These are phyloP conservation scores for Entelurus aequoreus DNA, from an alignment of 2,113 vertebrate genomes.

Conservation along the genomic window DNA sequence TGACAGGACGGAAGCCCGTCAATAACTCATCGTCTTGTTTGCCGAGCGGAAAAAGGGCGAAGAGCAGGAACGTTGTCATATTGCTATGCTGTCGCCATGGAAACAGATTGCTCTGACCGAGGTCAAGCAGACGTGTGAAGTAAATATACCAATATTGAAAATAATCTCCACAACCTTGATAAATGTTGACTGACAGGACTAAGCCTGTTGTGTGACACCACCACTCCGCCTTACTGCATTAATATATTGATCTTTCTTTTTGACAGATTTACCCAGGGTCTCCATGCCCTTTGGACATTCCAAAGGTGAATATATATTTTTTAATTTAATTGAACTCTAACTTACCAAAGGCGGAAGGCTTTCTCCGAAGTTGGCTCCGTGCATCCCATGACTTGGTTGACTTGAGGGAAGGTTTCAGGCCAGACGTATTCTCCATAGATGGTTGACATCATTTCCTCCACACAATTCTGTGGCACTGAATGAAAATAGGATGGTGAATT, in stretches of 20 bases:
- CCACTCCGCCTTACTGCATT: too few species aligned
- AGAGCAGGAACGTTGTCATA: slow-evolving; percentile 11
- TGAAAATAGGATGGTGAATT: background rate
- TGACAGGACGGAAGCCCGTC: slow-evolving; percentile 1
- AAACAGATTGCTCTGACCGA: slow-evolving; percentile 22
- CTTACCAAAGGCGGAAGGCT: slow-evolving; percentile 65
- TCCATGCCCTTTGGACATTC: too few species aligned
- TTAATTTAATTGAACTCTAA: background rate
- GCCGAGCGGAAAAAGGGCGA: slow-evolving; percentile 5
- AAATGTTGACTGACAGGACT: background rate
- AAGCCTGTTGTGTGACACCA: background rate
- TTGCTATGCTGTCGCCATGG: slow-evolving; percentile 24
- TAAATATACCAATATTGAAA: slow-evolving; percentile 7
- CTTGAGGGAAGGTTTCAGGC: slow-evolving; percentile 51
- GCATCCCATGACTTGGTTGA: slow-evolving; percentile 44
- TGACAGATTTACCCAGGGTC: too few species aligned
- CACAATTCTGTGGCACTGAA: slow-evolving; percentile 59
- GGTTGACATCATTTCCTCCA: slow-evolving; percentile 40
- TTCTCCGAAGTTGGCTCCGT: slow-evolving; percentile 2
- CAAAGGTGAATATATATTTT: background rate
- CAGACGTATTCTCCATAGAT: slow-evolving; percentile 64
- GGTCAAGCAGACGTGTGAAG: background rate
- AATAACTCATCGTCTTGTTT: slow-evolving; percentile 38
- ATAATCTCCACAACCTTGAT: background rate
- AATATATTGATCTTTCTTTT: too few species aligned